Percentiles rank a stretch among this genome's conserved stretches.
Evolutionary conservation across 2,797 vertebrate species (phyloP).

Genomic region (Urophycis tenuis): DNA sequence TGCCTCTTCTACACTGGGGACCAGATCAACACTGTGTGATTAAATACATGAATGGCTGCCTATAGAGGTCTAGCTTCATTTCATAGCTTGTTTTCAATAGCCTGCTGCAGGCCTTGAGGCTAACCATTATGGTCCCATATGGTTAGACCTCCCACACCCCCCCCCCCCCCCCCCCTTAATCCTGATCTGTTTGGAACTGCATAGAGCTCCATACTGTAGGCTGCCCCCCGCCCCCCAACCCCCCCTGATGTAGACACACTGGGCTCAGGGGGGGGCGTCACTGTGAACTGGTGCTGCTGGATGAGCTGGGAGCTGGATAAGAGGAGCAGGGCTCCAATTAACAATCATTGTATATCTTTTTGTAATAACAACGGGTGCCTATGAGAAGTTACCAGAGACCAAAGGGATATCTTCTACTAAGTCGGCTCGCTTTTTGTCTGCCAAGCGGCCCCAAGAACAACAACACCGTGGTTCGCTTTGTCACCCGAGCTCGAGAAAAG

Average conservation of each 20-base stretch:
- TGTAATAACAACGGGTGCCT: neutral
- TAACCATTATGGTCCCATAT: conserved; percentile 44
- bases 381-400: neutral
- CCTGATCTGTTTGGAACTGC: conserved; percentile 46
- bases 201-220: neutral
- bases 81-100: conserved; percentile 16
- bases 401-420: neutral
- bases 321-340: neutral
- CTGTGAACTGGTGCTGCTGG: neutral
- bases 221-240: neutral
- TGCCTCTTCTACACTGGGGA: neutral
- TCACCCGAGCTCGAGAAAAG: neutral
- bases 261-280: neutral
- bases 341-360: too few relatives aligned
- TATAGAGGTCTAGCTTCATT: neutral
- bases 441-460: neutral
- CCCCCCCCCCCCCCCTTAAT: conserved; percentile 50
- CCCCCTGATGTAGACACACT: neutral
- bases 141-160: conserved; percentile 35
- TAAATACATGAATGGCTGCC: neutral
- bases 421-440: neutral
- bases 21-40: neutral
- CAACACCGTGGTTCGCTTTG: neutral
- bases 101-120: conserved; percentile 42
- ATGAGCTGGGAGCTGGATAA: neutral